phyloP scores from a whole-genome alignment of 1,140 invertebrate species.

The Probaryconus sp. region DNA sequence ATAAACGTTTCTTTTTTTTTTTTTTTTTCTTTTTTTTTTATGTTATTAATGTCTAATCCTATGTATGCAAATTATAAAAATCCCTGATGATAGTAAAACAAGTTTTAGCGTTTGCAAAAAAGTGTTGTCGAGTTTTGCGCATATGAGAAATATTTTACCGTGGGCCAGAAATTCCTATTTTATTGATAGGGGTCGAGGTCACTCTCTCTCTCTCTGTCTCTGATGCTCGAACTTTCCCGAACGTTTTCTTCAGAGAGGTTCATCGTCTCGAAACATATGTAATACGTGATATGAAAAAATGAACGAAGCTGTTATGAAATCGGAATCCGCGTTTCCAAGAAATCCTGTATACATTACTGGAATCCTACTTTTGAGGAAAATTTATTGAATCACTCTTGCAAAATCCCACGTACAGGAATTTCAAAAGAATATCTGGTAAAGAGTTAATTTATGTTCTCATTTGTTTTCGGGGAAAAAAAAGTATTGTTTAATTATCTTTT shows the following conservation, averaged over 20 bases:
- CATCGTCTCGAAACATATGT: conserved; percentile 13
- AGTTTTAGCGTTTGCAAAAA: conserved; percentile 13
- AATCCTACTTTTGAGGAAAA: conserved; percentile 6
- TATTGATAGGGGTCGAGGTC: conserved; percentile 48
- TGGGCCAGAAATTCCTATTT: conserved; percentile 13
- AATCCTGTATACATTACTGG: neutral
- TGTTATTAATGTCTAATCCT: no score
- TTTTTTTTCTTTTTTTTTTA: no score
- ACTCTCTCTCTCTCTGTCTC: conserved; percentile 47
- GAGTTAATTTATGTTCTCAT: conserved; percentile 1
- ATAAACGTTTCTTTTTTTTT: no score
- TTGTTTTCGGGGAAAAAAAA: no score
- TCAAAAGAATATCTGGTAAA: neutral
- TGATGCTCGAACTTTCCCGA: conserved; percentile 51
- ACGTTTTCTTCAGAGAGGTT: conserved; percentile 30
- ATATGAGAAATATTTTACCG: conserved; percentile 9
- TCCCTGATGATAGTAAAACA: no score
- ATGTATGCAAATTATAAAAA: no score
- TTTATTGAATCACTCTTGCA: conserved; percentile 10
- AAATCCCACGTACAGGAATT: neutral
- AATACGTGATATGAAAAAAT: conserved; percentile 38
- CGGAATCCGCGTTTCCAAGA: conserved; percentile 17
- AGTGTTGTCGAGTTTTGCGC: conserved; percentile 10
- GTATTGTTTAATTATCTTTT: no score
- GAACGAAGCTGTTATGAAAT: conserved; percentile 33